Evolutionary conservation across 1,140 invertebrate species (phyloP).

Genomic region (Leptinotarsa texana): DNA sequence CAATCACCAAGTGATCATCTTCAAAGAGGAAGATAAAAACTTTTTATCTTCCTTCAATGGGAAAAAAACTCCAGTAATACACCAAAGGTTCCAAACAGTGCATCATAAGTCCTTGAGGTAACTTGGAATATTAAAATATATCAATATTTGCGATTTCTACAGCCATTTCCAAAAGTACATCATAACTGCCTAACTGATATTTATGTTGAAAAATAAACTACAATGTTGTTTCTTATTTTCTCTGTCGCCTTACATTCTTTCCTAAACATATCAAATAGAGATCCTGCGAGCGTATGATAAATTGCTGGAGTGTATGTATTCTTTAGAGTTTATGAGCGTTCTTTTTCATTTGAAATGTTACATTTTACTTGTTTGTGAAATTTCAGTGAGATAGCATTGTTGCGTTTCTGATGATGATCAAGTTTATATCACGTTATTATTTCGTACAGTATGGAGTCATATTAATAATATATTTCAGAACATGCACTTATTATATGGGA

Average conservation of each 20-base stretch:
- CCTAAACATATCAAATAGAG: constrained; percentile 1
- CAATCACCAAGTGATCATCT: too few relatives aligned
- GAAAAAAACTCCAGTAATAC: too few relatives aligned
- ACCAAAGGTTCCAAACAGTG: too few relatives aligned
- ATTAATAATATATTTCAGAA: too few relatives aligned
- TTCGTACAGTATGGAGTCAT: too few relatives aligned
- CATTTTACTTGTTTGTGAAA: constrained; percentile 9
- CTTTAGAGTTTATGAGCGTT: constrained; percentile 3
- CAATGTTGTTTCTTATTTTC: constrained; percentile 13
- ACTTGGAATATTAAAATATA: too few relatives aligned
- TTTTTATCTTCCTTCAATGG: too few relatives aligned
- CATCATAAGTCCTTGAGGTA: too few relatives aligned
- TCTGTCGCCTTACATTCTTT: constrained; percentile 13
- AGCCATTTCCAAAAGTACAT: not conserved
- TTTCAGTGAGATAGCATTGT: not conserved
- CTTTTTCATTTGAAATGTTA: constrained; percentile 11
- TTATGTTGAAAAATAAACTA: constrained; percentile 24
- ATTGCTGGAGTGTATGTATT: constrained; percentile 11
- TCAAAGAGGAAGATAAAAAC: too few relatives aligned
- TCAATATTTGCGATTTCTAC: not conserved
- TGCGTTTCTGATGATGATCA: not conserved
- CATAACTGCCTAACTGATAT: constrained; percentile 12
- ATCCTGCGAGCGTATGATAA: constrained; percentile 7
- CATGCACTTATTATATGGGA: too few relatives aligned
- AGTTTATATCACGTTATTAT: not conserved